Conservation (phyloP, 64 coral and sea anemone species). For the Catalaphyllia jardinei region DNA sequence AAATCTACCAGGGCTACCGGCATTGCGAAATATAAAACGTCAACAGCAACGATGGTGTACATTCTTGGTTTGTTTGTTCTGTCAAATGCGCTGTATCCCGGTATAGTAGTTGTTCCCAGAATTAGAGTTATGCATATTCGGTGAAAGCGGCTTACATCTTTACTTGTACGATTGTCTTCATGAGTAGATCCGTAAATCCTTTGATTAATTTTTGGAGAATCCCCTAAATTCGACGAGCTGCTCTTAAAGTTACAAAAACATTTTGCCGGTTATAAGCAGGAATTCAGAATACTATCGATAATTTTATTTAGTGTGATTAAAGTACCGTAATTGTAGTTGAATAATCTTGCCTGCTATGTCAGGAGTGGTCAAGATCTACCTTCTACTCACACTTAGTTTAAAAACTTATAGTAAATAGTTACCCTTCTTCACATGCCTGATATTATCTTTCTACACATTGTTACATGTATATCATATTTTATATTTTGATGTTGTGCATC, state of each 20-base stretch:
- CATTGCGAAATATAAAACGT: constrained; percentile 45
- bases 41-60: constrained; percentile 67
- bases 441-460: too few species aligned
- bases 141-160: constrained; percentile 61
- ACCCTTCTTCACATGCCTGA: too few species aligned
- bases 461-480: too few species aligned
- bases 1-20: background rate
- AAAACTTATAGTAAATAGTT: too few species aligned
- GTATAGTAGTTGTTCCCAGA: constrained; percentile 13
- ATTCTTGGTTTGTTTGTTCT: constrained; percentile 65
- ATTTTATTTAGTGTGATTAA: background rate
- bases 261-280: background rate
- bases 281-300: background rate
- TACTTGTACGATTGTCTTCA: constrained; percentile 44
- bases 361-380: too few species aligned
- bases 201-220: constrained; percentile 53
- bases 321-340: too few species aligned
- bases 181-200: constrained; percentile 64
- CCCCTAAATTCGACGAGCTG: constrained; percentile 19
- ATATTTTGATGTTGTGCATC: too few species aligned
- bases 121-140: constrained; percentile 44
- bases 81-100: constrained; percentile 56
- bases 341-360: too few species aligned
- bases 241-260: background rate
- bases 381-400: too few species aligned